phyloP scores from a whole-genome alignment of 2,888 invertebrate genomes.

The Rugalucina vietnamica region DNA sequence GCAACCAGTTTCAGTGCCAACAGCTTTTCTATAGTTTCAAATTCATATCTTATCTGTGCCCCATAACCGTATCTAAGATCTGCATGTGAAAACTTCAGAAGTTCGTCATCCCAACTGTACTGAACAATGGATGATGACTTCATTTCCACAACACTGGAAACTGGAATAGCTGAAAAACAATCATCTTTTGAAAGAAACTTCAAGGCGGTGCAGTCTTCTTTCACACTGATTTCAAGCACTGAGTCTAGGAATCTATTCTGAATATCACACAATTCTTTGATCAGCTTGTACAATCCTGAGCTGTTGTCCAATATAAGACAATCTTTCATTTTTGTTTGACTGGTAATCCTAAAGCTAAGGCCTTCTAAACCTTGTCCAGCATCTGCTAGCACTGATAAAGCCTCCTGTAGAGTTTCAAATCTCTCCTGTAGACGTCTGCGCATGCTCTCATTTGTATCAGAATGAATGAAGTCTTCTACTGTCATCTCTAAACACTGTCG shows the following conservation, averaged over 20 bases:
- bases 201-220: conserved; percentile 23
- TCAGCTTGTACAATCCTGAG: conserved; percentile 37
- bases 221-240: conserved; percentile 4
- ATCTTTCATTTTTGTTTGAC: conserved; percentile 33
- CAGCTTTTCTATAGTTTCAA: conserved; percentile 59
- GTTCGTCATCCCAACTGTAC: conserved; percentile 33
- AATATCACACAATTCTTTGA: conserved; percentile 45
- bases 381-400: conserved; percentile 21
- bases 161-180: conserved; percentile 11
- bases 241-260: conserved; percentile 62
- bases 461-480: conserved; percentile 39
- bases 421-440: neutral
- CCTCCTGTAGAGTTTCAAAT: conserved; percentile 15
- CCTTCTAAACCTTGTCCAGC: neutral
- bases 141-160: conserved; percentile 41
- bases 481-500: conserved; percentile 51
- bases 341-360: neutral
- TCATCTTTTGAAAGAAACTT: conserved; percentile 34
- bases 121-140: conserved; percentile 20
- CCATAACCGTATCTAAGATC: conserved; percentile 53
- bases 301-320: conserved; percentile 55
- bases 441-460: neutral
- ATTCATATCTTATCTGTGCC: conserved; percentile 51
- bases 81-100: conserved; percentile 54
- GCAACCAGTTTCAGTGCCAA: conserved; percentile 39